Conservation (phyloP, 2,113 vertebrate species). For the Eupsittula cactorum region DNA sequence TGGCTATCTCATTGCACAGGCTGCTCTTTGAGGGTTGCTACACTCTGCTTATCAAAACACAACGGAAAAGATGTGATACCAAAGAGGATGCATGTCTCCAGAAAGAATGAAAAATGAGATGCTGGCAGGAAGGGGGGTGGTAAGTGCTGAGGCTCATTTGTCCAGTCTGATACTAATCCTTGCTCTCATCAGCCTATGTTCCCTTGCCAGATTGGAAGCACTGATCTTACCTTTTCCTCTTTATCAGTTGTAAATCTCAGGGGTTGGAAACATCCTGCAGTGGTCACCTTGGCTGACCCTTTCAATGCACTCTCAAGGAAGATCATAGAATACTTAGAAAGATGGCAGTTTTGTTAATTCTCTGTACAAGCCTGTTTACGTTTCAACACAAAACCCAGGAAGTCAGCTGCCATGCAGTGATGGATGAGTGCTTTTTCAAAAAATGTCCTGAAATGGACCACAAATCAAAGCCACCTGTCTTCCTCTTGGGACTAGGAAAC, state of each 20-base stretch:
- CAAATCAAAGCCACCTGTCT: neutral
- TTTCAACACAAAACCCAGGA: neutral
- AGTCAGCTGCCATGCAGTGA: neutral
- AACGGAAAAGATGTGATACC: slow-evolving; percentile 44
- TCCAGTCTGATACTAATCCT: neutral
- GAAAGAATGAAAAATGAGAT: slow-evolving; percentile 8
- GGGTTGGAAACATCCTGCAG: neutral
- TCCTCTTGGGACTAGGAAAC: neutral
- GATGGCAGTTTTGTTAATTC: neutral
- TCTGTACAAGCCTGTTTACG: neutral
- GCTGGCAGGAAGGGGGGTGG: neutral
- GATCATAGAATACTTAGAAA: neutral
- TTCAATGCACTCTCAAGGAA: neutral
- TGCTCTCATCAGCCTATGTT: neutral
- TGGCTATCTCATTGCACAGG: neutral
- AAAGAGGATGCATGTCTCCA: slow-evolving; percentile 15
- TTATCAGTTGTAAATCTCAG: neutral
- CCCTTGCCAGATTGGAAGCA: neutral
- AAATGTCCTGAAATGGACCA: neutral
- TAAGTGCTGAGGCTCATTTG: neutral
- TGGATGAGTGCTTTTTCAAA: neutral
- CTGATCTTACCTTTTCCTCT: neutral
- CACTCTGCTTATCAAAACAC: neutral
- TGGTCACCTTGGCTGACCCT: neutral
- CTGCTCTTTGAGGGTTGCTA: neutral